These are phyloP conservation scores for Paramormyrops kingsleyae DNA, from an alignment of 2,113 vertebrate species.

Conservation along the genomic window DNA sequence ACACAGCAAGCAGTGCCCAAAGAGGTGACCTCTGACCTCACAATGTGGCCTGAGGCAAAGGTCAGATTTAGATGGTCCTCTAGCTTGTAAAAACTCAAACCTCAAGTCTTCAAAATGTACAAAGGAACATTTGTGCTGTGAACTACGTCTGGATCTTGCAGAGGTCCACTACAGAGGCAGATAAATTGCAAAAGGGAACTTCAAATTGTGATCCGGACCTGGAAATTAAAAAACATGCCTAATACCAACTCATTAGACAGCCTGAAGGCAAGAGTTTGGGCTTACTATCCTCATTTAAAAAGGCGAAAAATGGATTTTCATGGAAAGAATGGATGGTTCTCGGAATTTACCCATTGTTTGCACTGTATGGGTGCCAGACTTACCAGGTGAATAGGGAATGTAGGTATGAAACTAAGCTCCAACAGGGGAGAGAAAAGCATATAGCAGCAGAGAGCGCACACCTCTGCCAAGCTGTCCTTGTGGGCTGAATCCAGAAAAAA, in stretches of 20 bases:
- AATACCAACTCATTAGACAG: background rate
- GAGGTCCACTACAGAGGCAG: background rate
- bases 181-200: background rate
- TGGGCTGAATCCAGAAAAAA: constrained; percentile 39
- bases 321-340: background rate
- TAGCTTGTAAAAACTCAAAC: background rate
- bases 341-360: background rate
- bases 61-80: background rate
- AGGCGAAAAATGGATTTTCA: background rate
- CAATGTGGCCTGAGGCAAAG: background rate
- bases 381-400: background rate
- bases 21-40: background rate
- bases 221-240: background rate
- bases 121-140: background rate
- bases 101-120: background rate
- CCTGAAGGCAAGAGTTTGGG: background rate
- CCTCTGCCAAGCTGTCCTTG: constrained; percentile 39
- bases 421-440: background rate
- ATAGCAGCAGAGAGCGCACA: constrained; percentile 30
- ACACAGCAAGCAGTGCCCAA: background rate
- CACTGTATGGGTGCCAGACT: background rate
- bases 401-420: background rate
- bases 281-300: background rate
- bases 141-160: background rate
- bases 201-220: background rate